Evolutionary conservation across 1,140 invertebrate species (phyloP).

Genomic region (Zaprionus kolodkinae): DNA sequence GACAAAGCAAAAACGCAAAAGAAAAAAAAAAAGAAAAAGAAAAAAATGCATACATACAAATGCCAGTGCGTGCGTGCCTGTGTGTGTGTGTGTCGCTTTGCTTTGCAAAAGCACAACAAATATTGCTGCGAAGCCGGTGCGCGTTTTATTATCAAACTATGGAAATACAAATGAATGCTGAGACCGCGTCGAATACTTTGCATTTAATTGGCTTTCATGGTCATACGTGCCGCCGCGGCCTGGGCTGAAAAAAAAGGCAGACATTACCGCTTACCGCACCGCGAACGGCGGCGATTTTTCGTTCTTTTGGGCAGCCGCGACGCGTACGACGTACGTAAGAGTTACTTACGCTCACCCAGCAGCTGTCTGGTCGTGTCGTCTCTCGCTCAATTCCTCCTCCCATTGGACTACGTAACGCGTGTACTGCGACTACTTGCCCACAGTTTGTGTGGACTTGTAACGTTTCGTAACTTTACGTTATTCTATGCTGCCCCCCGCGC

Average conservation of each 20-base stretch:
- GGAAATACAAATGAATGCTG: slow-evolving; percentile 42
- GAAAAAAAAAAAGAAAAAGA: slow-evolving; percentile 34
- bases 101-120: slow-evolving; percentile 33
- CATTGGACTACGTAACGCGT: slow-evolving; percentile 9
- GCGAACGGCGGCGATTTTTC: slow-evolving; percentile 13
- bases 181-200: slow-evolving; percentile 31
- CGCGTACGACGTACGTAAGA: slow-evolving; percentile 37
- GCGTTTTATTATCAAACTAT: slow-evolving; percentile 10
- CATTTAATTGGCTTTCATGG: slow-evolving; percentile 34
- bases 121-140: slow-evolving; percentile 19
- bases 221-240: slow-evolving; percentile 50
- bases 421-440: too few species aligned
- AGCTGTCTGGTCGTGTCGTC: slow-evolving; percentile 41
- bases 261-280: slow-evolving; percentile 10
- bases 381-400: slow-evolving; percentile 17
- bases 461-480: slow-evolving; percentile 14
- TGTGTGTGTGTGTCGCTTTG: slow-evolving; percentile 42
- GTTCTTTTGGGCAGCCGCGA: slow-evolving; percentile 48
- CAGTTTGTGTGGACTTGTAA: slow-evolving; percentile 1
- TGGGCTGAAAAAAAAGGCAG: slow-evolving; percentile 51
- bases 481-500: slow-evolving; percentile 40
- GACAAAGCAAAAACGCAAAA: slow-evolving; percentile 67
- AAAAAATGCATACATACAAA: slow-evolving; percentile 33
- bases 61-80: slow-evolving; percentile 41
- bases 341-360: slow-evolving; percentile 34